Conservation (phyloP, 2,113 vertebrate genomes). For the Hyperoodon ampullatus region DNA sequence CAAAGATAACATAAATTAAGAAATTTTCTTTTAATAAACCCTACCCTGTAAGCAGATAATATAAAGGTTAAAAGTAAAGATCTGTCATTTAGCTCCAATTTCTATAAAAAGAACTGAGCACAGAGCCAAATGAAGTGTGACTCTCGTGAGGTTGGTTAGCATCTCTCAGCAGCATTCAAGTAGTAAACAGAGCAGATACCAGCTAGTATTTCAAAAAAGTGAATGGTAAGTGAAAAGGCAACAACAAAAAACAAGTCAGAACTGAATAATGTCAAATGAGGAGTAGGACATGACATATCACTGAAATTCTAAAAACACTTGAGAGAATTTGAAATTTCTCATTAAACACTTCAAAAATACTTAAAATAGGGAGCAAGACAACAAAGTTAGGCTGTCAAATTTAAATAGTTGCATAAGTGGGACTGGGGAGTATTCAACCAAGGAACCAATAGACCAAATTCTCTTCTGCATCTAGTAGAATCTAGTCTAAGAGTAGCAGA, state of each 20-base stretch:
- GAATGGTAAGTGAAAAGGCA: not conserved
- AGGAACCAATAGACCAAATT: slow-evolving; percentile 17
- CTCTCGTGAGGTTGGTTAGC: not conserved
- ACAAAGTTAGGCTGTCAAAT: slow-evolving; percentile 16
- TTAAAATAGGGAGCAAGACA: slow-evolving; percentile 41
- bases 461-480: not conserved
- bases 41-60: not conserved
- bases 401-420: not conserved
- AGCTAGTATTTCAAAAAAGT: not conserved
- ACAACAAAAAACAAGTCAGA: slow-evolving; percentile 38
- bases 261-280: not conserved
- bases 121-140: not conserved
- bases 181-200: not conserved
- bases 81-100: not conserved
- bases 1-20: slow-evolving; percentile 35
- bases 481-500: not conserved
- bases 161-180: not conserved
- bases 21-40: slow-evolving; percentile 32
- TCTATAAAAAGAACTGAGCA: not conserved
- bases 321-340: slow-evolving; percentile 58
- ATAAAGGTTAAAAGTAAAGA: not conserved
- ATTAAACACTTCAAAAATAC: slow-evolving; percentile 54
- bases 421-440: not conserved
- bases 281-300: not conserved
- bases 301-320: slow-evolving; percentile 47